Evolutionary conservation across 2,797 vertebrate species (phyloP), one percentile per base, ranked within the genome.

Genomic region (Alfaro cultratus): DNA sequence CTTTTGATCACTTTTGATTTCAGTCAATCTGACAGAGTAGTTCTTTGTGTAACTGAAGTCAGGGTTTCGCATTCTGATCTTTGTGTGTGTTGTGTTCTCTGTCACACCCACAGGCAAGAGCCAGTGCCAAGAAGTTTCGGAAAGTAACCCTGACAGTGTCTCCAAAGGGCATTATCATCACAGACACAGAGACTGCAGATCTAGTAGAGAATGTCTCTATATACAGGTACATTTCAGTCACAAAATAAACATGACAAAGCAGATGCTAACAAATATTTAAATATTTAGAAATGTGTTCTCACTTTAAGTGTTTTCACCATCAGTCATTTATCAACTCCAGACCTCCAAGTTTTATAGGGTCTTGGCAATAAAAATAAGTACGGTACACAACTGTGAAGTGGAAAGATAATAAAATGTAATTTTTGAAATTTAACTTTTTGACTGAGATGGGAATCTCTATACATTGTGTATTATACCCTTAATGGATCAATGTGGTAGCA

Each of bases 91-190:
- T 55, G 15, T 55, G 70, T 41, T 71, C 7, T 15, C n/a, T 70
- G 74, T 83, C 8, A 47, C 31, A 21, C 77, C 78, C 47, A 77
- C 94, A 98, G 97, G 97, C 97, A 88, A 96, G 96, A 71, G 96
- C 96, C 6, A 92, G 96, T 43, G 94, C 97, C n/a, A 97, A 97
- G 93, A 98, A 97, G 94, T 97, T 98, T 84, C 96, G 95, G 74
- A 98, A 98, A 93, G 97, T 98, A 78, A 96, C 97, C 1, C 85
- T 98, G 87, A 98, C 95, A 0, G 96, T 98, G 70, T 98, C 97
- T 1, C 97, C 97, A 0, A 97, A 96, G 87, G 97, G 97, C 82
- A 97, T 98, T 89, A 92, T 97, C 39, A 93, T 98, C 88, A 95
- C 97, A 53, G 97, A 98, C 79, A 95, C 96, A 2, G 96, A 96